phyloP scores from a whole-genome alignment of 2,113 vertebrate species.

The Numida meleagris region DNA sequence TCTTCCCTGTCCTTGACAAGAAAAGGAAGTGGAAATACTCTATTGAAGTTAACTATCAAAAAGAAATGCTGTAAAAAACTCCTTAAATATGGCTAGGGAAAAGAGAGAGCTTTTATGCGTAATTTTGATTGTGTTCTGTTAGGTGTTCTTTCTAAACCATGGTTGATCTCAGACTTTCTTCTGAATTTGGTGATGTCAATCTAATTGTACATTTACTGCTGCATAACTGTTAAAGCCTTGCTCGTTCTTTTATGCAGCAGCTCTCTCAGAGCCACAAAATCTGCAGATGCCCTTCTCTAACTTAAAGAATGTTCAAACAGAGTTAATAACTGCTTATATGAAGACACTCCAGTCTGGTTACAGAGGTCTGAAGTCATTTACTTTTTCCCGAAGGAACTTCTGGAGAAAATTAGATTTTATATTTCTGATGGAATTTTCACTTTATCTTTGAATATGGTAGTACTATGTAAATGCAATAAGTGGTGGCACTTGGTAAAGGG shows the following conservation, averaged over 20 bases:
- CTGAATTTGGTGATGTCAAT: not conserved
- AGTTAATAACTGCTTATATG: not conserved
- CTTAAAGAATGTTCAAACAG: not conserved
- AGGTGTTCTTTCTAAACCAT: not conserved
- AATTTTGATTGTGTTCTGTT: not conserved
- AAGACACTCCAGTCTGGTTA: not conserved
- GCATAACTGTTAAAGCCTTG: rapidly evolving
- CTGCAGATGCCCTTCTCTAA: not conserved
- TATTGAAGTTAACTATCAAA: not conserved
- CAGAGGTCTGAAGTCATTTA: not conserved
- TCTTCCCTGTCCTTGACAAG: not conserved
- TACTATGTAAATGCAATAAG: not conserved
- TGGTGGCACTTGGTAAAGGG: not conserved
- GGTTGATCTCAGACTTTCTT: not conserved
- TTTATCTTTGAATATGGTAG: not conserved
- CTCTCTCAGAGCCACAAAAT: not conserved
- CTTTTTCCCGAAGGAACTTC: not conserved
- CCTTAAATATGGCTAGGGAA: not conserved
- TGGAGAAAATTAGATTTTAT: not conserved
- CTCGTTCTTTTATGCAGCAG: not conserved
- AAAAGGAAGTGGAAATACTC: not conserved
- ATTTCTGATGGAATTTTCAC: not conserved
- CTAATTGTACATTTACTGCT: not conserved
- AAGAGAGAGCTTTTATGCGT: not conserved
- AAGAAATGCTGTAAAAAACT: not conserved